Evolutionary conservation across 1,140 invertebrate species (phyloP).

Genomic region (Druon quercuslanigerum): DNA sequence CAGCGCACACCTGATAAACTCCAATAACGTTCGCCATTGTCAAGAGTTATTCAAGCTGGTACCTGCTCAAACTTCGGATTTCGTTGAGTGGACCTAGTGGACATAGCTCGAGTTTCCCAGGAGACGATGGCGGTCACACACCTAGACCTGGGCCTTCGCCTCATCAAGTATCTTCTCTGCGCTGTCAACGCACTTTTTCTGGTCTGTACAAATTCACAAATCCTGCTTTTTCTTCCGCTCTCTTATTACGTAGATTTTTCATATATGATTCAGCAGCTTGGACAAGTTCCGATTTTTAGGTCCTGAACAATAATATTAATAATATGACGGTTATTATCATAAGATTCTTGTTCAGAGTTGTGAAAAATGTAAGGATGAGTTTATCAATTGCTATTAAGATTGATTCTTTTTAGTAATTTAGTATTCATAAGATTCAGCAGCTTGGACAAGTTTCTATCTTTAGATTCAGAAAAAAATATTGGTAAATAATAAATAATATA

Average conservation of each 20-base stretch:
- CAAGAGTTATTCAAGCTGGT: background rate
- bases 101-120: background rate
- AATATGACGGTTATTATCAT: too few species aligned
- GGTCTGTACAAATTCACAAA: conserved; percentile 79
- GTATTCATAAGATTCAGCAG: too few species aligned
- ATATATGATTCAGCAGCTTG: background rate
- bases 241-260: background rate
- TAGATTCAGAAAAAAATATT: too few species aligned
- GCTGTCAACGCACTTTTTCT: conserved; percentile 90
- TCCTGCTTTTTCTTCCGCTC: background rate
- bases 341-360: too few species aligned
- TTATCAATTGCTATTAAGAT: too few species aligned
- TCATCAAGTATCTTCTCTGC: conserved; percentile 89
- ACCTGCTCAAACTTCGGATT: background rate
- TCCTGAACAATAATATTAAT: too few species aligned
- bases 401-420: too few species aligned
- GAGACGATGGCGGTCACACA: conserved; percentile 74
- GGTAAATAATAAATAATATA: too few species aligned
- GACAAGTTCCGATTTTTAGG: background rate
- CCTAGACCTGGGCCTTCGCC: conserved; percentile 84
- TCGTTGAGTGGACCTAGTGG: background rate
- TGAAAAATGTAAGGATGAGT: too few species aligned
- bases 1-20: background rate
- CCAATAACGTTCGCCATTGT: background rate
- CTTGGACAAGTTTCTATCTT: too few species aligned